Evolutionary conservation across 2,888 invertebrate species (phyloP).

Genomic region (Drosophila crucigera): DNA sequence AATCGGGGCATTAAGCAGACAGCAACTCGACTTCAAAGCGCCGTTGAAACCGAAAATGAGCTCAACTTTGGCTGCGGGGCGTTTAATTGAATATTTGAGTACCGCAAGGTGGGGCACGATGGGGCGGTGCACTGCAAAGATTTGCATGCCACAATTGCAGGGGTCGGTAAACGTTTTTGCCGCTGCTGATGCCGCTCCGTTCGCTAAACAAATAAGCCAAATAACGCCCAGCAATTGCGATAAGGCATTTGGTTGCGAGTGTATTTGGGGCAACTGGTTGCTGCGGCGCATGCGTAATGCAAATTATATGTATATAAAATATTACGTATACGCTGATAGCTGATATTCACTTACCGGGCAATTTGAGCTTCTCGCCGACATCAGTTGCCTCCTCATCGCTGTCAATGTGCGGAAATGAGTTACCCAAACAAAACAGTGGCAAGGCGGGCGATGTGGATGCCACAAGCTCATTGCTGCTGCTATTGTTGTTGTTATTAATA

Average conservation of each 20-base stretch:
- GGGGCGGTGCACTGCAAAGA: slow-evolving; percentile 32
- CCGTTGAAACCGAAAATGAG: slow-evolving; percentile 54
- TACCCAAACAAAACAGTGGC: slow-evolving; percentile 89
- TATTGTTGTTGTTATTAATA: slow-evolving; percentile 34
- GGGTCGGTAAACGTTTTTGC: slow-evolving; percentile 14
- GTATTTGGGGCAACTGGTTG: slow-evolving; percentile 36
- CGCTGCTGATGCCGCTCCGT: neutral
- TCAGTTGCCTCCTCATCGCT: slow-evolving; percentile 89
- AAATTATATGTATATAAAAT: slow-evolving; percentile 20
- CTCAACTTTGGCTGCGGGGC: slow-evolving; percentile 74
- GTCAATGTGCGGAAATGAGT: slow-evolving; percentile 90
- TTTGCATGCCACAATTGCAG: slow-evolving; percentile 62
- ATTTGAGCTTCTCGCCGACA: slow-evolving; percentile 81
- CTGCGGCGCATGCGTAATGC: slow-evolving; percentile 68
- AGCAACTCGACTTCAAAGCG: slow-evolving; percentile 58
- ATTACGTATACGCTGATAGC: slow-evolving; percentile 67
- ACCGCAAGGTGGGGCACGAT: slow-evolving; percentile 13
- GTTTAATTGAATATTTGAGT: slow-evolving; percentile 79
- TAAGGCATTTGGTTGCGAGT: slow-evolving; percentile 43
- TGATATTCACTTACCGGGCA: slow-evolving; percentile 52
- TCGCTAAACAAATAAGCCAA: slow-evolving; percentile 57
- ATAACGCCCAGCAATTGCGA: slow-evolving; percentile 67
- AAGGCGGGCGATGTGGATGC: slow-evolving; percentile 81
- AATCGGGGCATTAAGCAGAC: slow-evolving; percentile 50
- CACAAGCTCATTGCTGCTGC: slow-evolving; percentile 39